Evolutionary conservation across 1,140 invertebrate genomes (phyloP).

Genomic region (Ditylenchus dipsaci): DNA sequence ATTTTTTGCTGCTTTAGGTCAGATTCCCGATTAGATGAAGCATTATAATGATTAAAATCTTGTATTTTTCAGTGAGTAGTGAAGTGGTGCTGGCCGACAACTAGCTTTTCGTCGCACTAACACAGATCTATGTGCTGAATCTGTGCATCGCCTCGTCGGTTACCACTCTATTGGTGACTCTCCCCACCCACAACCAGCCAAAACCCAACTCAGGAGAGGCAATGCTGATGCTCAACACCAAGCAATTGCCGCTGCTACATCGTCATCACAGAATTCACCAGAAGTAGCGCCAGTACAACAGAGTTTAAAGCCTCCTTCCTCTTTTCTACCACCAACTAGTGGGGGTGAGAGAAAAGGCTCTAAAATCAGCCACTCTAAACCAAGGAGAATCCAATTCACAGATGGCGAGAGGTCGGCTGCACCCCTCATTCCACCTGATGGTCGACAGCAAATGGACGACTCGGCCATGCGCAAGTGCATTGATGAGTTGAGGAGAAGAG

Average conservation of each 20-base stretch:
- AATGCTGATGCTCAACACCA: not conserved
- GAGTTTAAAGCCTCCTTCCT: constrained; percentile 1
- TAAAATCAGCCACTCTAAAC: not conserved
- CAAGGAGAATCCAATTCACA: not conserved
- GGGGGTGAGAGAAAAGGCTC: not conserved
- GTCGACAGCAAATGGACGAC: constrained; percentile 18
- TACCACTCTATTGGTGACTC: not conserved
- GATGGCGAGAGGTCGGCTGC: not conserved
- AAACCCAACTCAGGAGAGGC: not conserved
- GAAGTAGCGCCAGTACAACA: constrained; percentile 7
- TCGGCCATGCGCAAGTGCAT: constrained; percentile 37
- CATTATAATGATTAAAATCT: not conserved
- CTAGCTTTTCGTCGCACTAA: constrained; percentile 29
- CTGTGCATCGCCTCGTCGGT: not conserved
- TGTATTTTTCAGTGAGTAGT: constrained; percentile 22
- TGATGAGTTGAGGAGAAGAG: constrained; percentile 40
- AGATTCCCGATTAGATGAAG: no score
- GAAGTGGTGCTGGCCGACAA: constrained; percentile 27
- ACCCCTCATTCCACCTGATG: constrained; percentile 32
- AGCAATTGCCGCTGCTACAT: not conserved
- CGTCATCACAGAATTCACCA: not conserved
- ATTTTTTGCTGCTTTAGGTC: no score
- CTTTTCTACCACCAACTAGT: constrained; percentile 1
- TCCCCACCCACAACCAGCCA: not conserved
- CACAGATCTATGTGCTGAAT: constrained; percentile 27